A percentile compares a stretch with the other conserved stretches of the same genome.
These are phyloP conservation scores for Telmatherina bonti DNA, from an alignment of 2,797 vertebrate genomes.

Conservation along the genomic window DNA sequence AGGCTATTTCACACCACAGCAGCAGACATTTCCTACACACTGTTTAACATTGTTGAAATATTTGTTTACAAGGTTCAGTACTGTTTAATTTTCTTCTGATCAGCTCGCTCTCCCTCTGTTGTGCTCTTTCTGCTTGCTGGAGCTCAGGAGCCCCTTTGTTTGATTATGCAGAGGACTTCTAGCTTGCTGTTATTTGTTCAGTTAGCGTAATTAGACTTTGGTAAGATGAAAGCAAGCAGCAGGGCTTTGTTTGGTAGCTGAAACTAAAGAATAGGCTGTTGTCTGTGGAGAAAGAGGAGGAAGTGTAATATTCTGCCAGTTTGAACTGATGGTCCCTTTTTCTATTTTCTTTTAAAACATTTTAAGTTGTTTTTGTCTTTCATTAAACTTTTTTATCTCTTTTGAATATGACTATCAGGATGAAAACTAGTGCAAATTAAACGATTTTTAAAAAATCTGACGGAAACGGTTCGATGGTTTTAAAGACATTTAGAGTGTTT, in stretches of 20 bases:
- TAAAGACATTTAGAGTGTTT: background rate
- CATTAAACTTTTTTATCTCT: no score
- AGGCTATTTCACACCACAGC: conserved; percentile 75
- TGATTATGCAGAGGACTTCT: conserved; percentile 72
- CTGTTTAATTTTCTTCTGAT: conserved; percentile 81
- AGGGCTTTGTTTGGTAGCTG: conserved; percentile 44
- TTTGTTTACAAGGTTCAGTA: conserved; percentile 84
- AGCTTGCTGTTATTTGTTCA: conserved; percentile 65
- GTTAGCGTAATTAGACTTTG: conserved; percentile 72
- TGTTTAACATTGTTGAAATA: conserved; percentile 81
- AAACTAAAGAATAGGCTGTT: conserved; percentile 57
- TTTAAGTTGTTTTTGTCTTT: no score
- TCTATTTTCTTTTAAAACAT: no score
- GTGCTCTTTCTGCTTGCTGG: conserved; percentile 51
- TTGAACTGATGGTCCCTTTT: no score
- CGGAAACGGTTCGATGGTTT: no score
- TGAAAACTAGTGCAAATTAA: no score
- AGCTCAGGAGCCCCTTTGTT: conserved; percentile 69
- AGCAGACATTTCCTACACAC: conserved; percentile 61
- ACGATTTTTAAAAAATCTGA: no score
- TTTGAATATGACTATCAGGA: no score
- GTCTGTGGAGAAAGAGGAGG: conserved; percentile 14
- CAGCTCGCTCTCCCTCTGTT: conserved; percentile 48
- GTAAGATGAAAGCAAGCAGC: conserved; percentile 69
- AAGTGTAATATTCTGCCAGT: background rate